These are phyloP conservation scores for Cetonia aurata DNA, from an alignment of 2,888 invertebrate genomes.

Conservation along the genomic window DNA sequence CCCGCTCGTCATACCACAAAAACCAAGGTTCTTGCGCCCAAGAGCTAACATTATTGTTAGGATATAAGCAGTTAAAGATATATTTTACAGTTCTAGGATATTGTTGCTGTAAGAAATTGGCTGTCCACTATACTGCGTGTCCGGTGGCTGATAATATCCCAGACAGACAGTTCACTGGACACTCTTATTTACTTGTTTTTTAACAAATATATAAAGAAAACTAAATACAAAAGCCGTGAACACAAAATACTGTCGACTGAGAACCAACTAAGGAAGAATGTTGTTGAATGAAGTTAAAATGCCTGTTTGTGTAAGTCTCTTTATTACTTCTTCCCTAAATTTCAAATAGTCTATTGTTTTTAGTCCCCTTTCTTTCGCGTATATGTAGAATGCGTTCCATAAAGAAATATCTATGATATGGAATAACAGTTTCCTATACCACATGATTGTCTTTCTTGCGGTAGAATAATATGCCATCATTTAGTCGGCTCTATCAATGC, in stretches of 20 bases:
- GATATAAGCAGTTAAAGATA: no score
- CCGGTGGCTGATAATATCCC: no score
- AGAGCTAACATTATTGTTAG: no score
- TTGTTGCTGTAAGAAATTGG: no score
- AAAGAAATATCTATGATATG: conserved; percentile 7
- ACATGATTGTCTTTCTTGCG: not conserved
- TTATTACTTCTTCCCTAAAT: conserved; percentile 4
- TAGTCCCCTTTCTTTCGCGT: not conserved
- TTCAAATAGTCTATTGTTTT: not conserved
- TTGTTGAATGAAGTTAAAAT: not conserved
- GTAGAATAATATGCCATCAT: no score
- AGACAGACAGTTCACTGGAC: no score
- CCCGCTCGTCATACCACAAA: no score
- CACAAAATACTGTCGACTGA: conserved; percentile 8
- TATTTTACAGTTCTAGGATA: no score
- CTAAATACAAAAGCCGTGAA: not conserved
- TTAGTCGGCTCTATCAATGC: no score
- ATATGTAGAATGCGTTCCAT: conserved; percentile 5
- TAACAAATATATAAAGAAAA: not conserved
- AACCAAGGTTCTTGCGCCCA: no score
- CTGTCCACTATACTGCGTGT: no score
- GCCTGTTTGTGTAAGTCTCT: not conserved
- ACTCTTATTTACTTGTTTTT: no score
- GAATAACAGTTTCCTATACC: conserved; percentile 7
- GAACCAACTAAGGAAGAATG: conserved; percentile 12